Conservation (phyloP, 2,113 vertebrate species). For the Xiphias gladius region DNA sequence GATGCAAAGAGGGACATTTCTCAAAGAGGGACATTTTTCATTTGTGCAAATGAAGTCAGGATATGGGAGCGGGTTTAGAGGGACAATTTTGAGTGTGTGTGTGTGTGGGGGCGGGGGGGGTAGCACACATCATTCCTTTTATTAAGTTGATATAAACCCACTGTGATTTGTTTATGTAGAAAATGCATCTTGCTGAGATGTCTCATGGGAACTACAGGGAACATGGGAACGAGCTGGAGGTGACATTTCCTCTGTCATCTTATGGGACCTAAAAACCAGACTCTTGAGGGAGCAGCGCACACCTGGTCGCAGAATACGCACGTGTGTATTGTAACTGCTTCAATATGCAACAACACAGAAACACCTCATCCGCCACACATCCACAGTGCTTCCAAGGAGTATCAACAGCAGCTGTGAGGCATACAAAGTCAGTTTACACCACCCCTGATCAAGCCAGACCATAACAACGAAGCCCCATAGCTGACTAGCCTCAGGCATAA, state of each 20-base stretch:
- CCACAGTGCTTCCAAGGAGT: conserved; percentile 13
- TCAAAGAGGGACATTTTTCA: conserved; percentile 46
- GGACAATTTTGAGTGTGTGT: conserved; percentile 12
- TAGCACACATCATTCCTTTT: not conserved
- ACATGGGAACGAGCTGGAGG: not conserved
- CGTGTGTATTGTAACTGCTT: conserved; percentile 10
- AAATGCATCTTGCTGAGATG: not conserved
- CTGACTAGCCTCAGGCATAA: conserved; percentile 72
- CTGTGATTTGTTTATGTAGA: not conserved
- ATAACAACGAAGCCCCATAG: conserved; percentile 66
- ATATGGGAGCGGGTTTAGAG: conserved; percentile 25
- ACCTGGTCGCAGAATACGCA: not conserved
- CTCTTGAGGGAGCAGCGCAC: conserved; percentile 3
- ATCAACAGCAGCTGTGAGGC: conserved; percentile 58
- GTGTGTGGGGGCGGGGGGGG: not conserved
- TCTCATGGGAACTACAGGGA: not conserved
- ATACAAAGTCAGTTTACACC: conserved; percentile 52
- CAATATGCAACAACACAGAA: conserved; percentile 39
- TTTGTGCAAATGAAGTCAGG: conserved; percentile 59
- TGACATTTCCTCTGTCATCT: conserved; percentile 29
- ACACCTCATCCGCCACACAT: conserved; percentile 37
- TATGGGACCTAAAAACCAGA: conserved; percentile 11
- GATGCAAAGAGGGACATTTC: conserved; percentile 18
- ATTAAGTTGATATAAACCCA: not conserved
- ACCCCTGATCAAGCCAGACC: conserved; percentile 61